Evolutionary conservation across 2,113 vertebrate species (phyloP).

Genomic region (Zosterops borbonicus): DNA sequence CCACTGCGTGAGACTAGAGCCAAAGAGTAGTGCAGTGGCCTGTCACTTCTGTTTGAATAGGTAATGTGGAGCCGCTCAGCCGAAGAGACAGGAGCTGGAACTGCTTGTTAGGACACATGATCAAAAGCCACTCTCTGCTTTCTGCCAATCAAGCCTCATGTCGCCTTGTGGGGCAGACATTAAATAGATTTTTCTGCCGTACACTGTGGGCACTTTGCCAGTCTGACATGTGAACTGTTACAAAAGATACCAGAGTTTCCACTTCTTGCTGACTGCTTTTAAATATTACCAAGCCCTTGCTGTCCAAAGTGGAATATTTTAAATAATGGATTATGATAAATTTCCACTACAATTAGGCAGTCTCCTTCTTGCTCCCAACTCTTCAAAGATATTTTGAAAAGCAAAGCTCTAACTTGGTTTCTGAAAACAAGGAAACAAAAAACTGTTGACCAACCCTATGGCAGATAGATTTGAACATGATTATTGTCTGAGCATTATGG

Average conservation of each 20-base stretch:
- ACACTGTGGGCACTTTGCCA: conserved; percentile 86
- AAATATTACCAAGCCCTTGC: conserved; percentile 74
- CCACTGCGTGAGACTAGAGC: conserved; percentile 84
- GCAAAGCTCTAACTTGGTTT: conserved; percentile 42
- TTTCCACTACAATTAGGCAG: conserved; percentile 54
- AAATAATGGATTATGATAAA: conserved; percentile 73
- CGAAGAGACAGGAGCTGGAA: conserved; percentile 94
- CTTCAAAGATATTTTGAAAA: conserved; percentile 31
- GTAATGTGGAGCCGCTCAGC: conserved; percentile 91
- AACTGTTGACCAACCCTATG: conserved; percentile 19
- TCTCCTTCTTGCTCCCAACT: conserved; percentile 49
- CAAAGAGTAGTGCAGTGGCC: conserved; percentile 84
- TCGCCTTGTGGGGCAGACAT: conserved; percentile 92
- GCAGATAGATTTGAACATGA: conserved; percentile 39
- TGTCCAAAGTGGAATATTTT: conserved; percentile 73
- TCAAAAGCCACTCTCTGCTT: conserved; percentile 94
- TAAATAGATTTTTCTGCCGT: conserved; percentile 90
- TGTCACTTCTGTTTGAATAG: conserved; percentile 98
- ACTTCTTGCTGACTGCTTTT: conserved; percentile 77
- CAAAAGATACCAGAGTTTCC: conserved; percentile 82
- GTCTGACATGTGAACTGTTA: conserved; percentile 91
- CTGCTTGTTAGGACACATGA: conserved; percentile 98
- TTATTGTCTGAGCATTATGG: conserved; percentile 31
- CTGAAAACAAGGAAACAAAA: conserved; percentile 32
- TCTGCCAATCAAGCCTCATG: conserved; percentile 96